A percentile compares a stretch with the other conserved stretches of the same genome.
Evolutionary conservation across 2,113 vertebrate species (phyloP).

Genomic region (Pundamilia nyererei): DNA sequence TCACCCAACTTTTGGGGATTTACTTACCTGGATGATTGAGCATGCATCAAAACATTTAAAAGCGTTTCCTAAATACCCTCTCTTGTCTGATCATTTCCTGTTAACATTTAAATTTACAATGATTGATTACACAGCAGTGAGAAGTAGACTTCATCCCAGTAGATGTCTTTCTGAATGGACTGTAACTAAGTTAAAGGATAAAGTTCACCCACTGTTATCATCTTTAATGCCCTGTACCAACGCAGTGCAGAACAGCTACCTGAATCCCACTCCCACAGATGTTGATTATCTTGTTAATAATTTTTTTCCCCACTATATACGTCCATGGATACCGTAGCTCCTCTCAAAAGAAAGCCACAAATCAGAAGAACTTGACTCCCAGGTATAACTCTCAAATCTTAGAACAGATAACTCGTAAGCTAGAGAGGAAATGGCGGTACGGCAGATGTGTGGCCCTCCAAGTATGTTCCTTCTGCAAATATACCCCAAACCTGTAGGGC

Average conservation of each 20-base stretch:
- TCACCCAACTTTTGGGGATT: neutral
- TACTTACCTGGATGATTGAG: neutral
- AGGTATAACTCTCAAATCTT: neutral
- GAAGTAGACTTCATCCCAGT: neutral
- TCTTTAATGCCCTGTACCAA: neutral
- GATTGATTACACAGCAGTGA: neutral
- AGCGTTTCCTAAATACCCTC: neutral
- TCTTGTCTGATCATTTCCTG: neutral
- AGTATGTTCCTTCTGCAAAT: neutral
- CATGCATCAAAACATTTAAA: neutral
- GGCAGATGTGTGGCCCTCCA: neutral
- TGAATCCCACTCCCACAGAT: neutral
- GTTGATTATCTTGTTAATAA: neutral
- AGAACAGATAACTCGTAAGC: neutral
- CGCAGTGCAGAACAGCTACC: fast-evolving
- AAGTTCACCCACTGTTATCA: neutral
- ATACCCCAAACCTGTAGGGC: fast-evolving
- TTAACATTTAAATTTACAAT: neutral
- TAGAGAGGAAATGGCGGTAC: neutral
- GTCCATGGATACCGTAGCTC: neutral
- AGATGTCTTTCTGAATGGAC: neutral
- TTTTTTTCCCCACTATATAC: neutral
- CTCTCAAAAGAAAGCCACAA: fast-evolving
- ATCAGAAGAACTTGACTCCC: neutral
- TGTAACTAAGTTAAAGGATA: neutral